These are phyloP conservation scores for Lasioglossum marginatum DNA, from an alignment of 2,888 invertebrate species.

Conservation along the genomic window DNA sequence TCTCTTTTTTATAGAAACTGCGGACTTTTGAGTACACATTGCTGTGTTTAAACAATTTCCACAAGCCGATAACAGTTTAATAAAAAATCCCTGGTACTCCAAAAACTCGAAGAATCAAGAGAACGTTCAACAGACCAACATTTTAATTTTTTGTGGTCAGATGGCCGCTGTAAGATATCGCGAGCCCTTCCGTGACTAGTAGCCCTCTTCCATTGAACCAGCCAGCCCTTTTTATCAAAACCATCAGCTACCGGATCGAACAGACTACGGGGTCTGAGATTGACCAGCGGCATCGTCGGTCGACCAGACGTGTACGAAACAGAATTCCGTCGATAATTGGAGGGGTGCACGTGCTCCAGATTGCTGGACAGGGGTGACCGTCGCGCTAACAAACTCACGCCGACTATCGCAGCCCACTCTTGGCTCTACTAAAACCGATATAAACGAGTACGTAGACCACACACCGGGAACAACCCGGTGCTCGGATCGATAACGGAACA, in stretches of 20 bases:
- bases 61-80: background rate
- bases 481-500: constrained; percentile 62
- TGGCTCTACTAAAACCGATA: constrained; percentile 22
- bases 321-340: constrained; percentile 42
- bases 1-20: background rate
- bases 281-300: background rate
- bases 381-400: constrained; percentile 47
- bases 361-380: constrained; percentile 34
- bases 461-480: constrained; percentile 38
- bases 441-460: background rate
- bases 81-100: background rate
- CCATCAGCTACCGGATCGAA: background rate
- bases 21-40: background rate
- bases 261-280: background rate
- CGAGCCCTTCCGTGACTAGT: background rate
- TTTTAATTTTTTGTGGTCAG: background rate
- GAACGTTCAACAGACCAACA: too few species aligned
- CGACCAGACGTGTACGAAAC: background rate
- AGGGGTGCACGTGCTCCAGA: constrained; percentile 50
- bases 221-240: background rate
- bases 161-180: background rate
- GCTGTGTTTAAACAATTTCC: background rate
- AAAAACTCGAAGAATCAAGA: too few species aligned
- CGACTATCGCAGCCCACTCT: constrained; percentile 27
- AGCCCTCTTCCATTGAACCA: background rate